Base-by-base conservation (phyloP, 2,888 invertebrate species). In the Acleris laterana region DNA sequence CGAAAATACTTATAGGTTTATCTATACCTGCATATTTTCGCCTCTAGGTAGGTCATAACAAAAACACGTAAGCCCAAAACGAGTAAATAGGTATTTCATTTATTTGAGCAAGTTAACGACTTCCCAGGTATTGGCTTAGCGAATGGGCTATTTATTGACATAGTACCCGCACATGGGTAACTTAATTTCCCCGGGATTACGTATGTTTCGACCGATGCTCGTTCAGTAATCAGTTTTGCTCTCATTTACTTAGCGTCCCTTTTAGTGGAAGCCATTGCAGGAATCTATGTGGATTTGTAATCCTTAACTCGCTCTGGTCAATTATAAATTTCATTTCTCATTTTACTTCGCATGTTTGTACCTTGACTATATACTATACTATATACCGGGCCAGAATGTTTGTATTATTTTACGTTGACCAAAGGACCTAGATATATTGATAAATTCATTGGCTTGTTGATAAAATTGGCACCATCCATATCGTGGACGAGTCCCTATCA, bases 141-240 rank as follows among this genome's bases (percentile, higher is more conserved):
- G 50, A 56, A 61, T 61, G 61, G 50, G 61, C 51, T 66, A 66
- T 66, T 66, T 62, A 62, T 62, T 57, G 66, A 62, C 62, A 52
- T 52, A 66, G 66, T 66, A 66, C 65, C 20, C 57, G 46, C 61
- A 52, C 56, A 56, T 62, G 57, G 62, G 66, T 66, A 66, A 66
- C 61, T 62, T 66, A 66, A 66, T 66, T 62, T 62, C 46, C 56
- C 49, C 56, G 46, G 66, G 61, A 69, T 69, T 69, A 63, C 55
- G 58, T 56, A 60, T 60, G 57, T 65, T 60, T 66, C 62, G 60
- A 57, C 63, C 66, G 65, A 51, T 46, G 65, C 64, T 46, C 64
- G 57, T 46, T 53, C 53, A n/a, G 62, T 69, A 69, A 69, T 69
- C 62, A 65, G 62, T 66, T 69, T 69, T 62, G 20, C 62, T 55